phyloP scores from a whole-genome alignment of 2,888 invertebrate genomes.

The Mactromeris polynyma region DNA sequence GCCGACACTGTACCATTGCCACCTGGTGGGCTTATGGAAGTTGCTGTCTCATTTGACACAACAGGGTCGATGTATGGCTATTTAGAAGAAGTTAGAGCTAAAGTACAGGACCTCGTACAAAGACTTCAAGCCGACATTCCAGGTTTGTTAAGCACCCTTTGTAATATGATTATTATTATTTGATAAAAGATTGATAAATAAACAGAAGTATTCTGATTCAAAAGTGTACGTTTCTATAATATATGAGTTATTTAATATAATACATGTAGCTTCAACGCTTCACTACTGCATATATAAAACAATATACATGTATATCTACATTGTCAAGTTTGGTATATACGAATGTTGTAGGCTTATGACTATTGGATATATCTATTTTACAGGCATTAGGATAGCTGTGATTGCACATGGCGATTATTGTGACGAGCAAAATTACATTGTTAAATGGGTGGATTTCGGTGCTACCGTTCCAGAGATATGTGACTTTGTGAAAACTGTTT shows the following conservation, averaged over 20 bases:
- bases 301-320: neutral
- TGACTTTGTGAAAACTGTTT: conserved; percentile 77
- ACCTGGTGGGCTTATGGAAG: conserved; percentile 77
- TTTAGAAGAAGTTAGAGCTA: conserved; percentile 75
- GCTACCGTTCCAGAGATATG: conserved; percentile 75
- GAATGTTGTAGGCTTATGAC: too few relatives aligned
- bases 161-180: too few relatives aligned
- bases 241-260: too few relatives aligned
- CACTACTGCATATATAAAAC: neutral
- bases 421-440: conserved; percentile 78
- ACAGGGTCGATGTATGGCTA: conserved; percentile 82
- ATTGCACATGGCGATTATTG: conserved; percentile 85
- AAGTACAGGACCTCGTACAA: conserved; percentile 76
- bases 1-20: conserved; percentile 47
- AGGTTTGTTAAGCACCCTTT: conserved; percentile 33
- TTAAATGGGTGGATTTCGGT: conserved; percentile 82
- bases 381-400: conserved; percentile 77
- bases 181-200: too few relatives aligned
- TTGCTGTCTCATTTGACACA: conserved; percentile 83
- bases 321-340: too few relatives aligned
- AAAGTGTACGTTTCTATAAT: too few relatives aligned
- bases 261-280: too few relatives aligned
- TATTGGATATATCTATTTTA: neutral
- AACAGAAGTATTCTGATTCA: too few relatives aligned
- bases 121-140: conserved; percentile 81